These are phyloP conservation scores for Pristionchus maxplancki DNA, from an alignment of 2,888 invertebrate genomes.

Conservation along the genomic window DNA sequence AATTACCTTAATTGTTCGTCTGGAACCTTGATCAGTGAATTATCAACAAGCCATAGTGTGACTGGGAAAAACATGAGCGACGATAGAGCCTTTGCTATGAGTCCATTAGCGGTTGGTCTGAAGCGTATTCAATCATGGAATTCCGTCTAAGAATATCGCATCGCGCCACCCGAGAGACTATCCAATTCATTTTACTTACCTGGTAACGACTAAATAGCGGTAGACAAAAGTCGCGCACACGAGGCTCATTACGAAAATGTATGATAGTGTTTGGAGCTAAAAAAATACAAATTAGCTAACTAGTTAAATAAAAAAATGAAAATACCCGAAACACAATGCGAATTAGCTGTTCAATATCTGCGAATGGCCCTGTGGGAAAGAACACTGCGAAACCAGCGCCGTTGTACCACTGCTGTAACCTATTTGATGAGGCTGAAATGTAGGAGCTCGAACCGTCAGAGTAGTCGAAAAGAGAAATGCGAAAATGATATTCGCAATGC, in stretches of 20 bases:
- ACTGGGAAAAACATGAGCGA: neutral
- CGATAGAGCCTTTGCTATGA: neutral
- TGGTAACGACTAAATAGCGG: neutral
- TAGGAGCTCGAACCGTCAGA: neutral
- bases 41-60: neutral
- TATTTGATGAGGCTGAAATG: too few relatives aligned
- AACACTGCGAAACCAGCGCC: neutral
- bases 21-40: neutral
- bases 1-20: neutral
- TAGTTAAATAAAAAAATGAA: neutral
- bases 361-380: neutral
- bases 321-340: neutral
- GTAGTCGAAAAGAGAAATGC: neutral
- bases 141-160: neutral
- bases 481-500: neutral
- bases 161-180: too few relatives aligned
- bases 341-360: neutral
- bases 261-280: neutral
- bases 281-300: neutral
- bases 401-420: neutral
- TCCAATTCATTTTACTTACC: too few relatives aligned
- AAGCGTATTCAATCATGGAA: neutral
- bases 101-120: neutral
- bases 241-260: slow-evolving; percentile 1
- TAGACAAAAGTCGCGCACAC: neutral